Base-by-base conservation (phyloP, 2,797 vertebrate species). In the Melanotaenia pygmaea region DNA sequence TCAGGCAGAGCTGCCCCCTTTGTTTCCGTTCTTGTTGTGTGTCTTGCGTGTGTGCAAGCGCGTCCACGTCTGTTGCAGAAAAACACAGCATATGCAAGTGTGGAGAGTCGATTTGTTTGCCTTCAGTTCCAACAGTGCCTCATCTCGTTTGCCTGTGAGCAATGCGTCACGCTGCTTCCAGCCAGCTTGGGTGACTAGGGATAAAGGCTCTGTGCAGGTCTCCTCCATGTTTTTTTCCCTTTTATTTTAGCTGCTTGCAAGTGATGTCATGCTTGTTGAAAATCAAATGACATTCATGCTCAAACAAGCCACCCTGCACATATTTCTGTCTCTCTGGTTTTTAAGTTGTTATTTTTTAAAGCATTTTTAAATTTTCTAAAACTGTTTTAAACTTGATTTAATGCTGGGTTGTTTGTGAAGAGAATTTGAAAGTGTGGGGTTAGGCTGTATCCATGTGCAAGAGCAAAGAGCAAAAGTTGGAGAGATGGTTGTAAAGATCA, bases 141-240 rank as follows among this genome's bases (percentile, higher is more conserved):
- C 91, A 88, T 93, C 90, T 92, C 77, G 80, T 93, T 93, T 94
- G 88, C 89, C 93, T 93, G 84, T 86, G 90, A 94, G 93, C 92
- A 80, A 86, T 81, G 91, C 80, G 90, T 91, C 92, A 93, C 88
- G 83, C 91, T 92, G 86, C 87, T 91, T 92, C 82, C 77, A 90
- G 90, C 83, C 90, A 88, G 87, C 91, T 93, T 86, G 86, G 91
- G 86, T 68, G 53, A 82, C 82, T 68, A 34, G 78, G 77, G 85
- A 85, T 80, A 70, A 86, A 79, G 80, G 87, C 91, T 89, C 90
- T 72, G 64, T 67, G 90, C 67, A 81, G 88, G 84, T 88, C 87
- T 87, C 80, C 88, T 88, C 85, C 72, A 85, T 92, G 86, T 28
- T 91, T 91, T 87, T 82, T 72, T 82, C 76, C 66, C 61, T 85